Evolutionary conservation across 2,113 vertebrate genomes (phyloP), one percentile per base, ranked within the genome.

Genomic region (Nothoprocta pentlandii): DNA sequence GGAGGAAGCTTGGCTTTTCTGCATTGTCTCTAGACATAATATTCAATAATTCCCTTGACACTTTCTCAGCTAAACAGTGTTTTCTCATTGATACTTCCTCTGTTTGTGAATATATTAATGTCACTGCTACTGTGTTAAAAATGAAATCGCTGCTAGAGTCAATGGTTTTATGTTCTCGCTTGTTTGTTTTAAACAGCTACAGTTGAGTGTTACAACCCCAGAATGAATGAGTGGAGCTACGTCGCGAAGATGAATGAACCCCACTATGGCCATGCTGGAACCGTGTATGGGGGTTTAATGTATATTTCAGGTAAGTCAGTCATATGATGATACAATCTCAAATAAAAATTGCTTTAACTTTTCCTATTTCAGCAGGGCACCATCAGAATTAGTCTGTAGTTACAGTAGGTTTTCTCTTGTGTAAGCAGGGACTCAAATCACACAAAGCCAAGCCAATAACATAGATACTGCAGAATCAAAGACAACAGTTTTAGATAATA

Each of bases 161-260:
- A 90, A 66, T 28, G 8, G 68, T 53, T 34, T 3, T 7, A 1
- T 87, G 8, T 70, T 94, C 49, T 90, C 44, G 0, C 12, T 73
- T 16, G 25, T 90, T 85, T 91, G 64, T 93, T 83, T 49, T 59
- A 36, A 58, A 96, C 96, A 99, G 99, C 99, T 73, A 99, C 99
- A 21, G 99, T 99, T 95, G 99, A 99, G 95, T 99, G 99, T 97
- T 99, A 99, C 97, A 99, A 99, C 94, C 99, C 99, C 74, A 98
- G 99, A 94, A 99, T 99, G 91, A 99, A 99, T 21, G 99, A 99
- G 95, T 99, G 99, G 99, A 99, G 98, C 73, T 99, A 99, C 32
- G 99, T 99, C 26, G 99, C 99, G 78, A 99, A 99, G 97, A 99
- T 99, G 99, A 99, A 98, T 16, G 99, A 99, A 88, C 99, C 99